A percentile compares a stretch with the other conserved stretches of the same genome.
Conservation (phyloP, 2,888 invertebrate genomes). For the Pegoplata infirma region DNA sequence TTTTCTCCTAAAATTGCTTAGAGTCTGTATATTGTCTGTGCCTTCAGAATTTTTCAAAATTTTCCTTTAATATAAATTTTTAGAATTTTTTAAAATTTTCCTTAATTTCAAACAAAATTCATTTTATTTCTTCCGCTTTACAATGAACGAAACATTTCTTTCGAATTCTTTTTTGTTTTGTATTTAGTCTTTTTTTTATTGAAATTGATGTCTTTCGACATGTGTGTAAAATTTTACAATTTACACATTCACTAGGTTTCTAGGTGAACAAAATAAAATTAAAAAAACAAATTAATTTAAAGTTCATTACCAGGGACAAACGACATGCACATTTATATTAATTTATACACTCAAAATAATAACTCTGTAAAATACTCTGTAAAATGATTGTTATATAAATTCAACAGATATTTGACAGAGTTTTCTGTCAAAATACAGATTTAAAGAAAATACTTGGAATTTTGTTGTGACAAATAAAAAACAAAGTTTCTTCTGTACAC, state of each 20-base stretch:
- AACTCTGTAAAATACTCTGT: no score
- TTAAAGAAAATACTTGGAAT: no score
- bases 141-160: constrained; percentile 32
- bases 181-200: constrained; percentile 19
- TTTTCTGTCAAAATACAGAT: no score
- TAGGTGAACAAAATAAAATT: constrained; percentile 37
- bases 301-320: constrained; percentile 57
- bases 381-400: no score
- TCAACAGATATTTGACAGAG: no score
- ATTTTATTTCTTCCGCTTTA: constrained; percentile 38
- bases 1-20: no score
- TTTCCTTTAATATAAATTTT: no score
- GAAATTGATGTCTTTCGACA: constrained; percentile 35
- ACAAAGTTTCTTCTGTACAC: no score
- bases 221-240: constrained; percentile 30
- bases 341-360: constrained; percentile 6
- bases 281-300: constrained; percentile 32
- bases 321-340: constrained; percentile 31
- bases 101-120: neutral
- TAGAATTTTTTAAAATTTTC: no score
- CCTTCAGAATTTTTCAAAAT: no score
- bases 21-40: no score
- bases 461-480: no score
- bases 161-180: neutral
- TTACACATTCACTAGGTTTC: constrained; percentile 34